Base-by-base conservation (phyloP, 2,113 vertebrate species). In the Proterorhinus semilunaris region DNA sequence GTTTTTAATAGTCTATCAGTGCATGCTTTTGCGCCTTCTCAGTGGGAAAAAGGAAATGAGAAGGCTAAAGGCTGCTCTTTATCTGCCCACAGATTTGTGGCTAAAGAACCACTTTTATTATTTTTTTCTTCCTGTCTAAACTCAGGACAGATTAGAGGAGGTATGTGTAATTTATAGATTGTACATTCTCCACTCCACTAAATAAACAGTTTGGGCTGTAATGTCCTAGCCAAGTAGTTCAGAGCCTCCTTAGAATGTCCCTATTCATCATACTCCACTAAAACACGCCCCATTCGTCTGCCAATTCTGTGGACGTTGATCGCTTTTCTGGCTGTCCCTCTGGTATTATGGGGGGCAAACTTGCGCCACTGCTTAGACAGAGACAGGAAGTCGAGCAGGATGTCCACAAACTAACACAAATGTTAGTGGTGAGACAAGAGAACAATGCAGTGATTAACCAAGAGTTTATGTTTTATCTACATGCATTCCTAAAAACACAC, bases 351-450 rank as follows among this genome's bases (percentile, higher is more conserved):
- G 48, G 57, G 76, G 81, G 82, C 69, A 58, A 15, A 11, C 8
- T 68, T 69, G 52, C 57, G 71, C 72, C 71, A 58, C 12, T 0
- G 57, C 75, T 62, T 59, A 68, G 72, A 79, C 15, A 49, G 79
- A 76, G 80, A 71, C 79, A 84, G 89, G 89, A 90, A 81, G 79
- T 13, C 45, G 43, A 6, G 52, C 75, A 74, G 89, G 87, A 89
- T 83, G 79, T 68, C 42, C 17, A n/a, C 77, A 69, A 75, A 78
- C n/a, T 63, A 81, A 78, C 55, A 80, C 74, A 81, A 83, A 80
- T 69, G 61, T 71, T 5, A 11, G 48, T 64, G 65, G 3, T 36
- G 62, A n/a, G 58, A 50, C 57, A 51, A 5, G 44, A 71, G 73
- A 83, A 88, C 86, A 89, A 87, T 87, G 49, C 47, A 58, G 53